These are phyloP conservation scores for Spermophilus dauricus DNA, from an alignment of 2,113 vertebrate genomes.

Conservation along the genomic window DNA sequence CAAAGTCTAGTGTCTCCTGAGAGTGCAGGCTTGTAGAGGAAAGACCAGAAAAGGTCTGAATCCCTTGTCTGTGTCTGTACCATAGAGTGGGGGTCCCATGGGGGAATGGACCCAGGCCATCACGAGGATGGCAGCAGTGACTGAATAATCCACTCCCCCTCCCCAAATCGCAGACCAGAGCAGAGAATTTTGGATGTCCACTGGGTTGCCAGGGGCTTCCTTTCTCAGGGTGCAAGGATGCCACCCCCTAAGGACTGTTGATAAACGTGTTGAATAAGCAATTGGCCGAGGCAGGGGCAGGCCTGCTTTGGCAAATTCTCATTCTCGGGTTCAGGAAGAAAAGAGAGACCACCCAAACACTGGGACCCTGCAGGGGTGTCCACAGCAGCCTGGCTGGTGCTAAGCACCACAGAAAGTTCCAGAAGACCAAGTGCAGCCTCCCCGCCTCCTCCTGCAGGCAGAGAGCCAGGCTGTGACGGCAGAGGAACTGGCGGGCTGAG, in stretches of 20 bases:
- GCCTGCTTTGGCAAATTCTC: background rate
- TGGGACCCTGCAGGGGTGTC: background rate
- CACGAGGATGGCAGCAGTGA: background rate
- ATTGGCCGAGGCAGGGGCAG: accelerated
- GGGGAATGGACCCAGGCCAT: accelerated
- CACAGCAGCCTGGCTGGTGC: background rate
- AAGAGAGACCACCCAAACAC: background rate
- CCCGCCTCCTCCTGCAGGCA: background rate
- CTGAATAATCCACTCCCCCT: accelerated
- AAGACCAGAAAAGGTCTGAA: too few species aligned
- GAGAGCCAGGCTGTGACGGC: accelerated
- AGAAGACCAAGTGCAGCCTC: too few species aligned
- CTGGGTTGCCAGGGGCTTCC: too few species aligned
- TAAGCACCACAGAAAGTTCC: too few species aligned
- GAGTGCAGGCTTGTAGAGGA: background rate
- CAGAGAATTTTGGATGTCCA: background rate
- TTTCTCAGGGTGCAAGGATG: background rate
- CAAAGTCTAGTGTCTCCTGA: background rate
- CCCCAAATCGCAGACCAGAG: too few species aligned
- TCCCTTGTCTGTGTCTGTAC: accelerated
- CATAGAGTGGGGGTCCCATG: background rate
- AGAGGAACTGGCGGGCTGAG: background rate
- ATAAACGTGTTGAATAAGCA: background rate
- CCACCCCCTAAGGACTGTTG: background rate
- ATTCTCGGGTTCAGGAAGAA: background rate